Evolutionary conservation across 1,140 invertebrate species (phyloP).

Genomic region (Ephestia elutella): DNA sequence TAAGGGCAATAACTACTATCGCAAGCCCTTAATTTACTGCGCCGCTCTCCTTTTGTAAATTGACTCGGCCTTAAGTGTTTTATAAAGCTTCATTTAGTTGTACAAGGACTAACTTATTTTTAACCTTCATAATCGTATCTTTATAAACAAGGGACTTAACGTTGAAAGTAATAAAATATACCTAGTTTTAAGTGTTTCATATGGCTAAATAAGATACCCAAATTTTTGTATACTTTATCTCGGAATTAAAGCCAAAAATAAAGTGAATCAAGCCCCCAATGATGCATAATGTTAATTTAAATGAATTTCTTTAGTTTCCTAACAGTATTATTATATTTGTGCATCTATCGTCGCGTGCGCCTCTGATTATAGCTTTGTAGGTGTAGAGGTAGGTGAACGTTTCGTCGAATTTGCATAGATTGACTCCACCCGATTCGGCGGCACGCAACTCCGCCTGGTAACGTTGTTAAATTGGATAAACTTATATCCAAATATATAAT

Average conservation of each 20-base stretch:
- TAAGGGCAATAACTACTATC: constrained; percentile 66
- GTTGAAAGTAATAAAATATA: not conserved
- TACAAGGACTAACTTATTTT: not conserved
- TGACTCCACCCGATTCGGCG: constrained; percentile 51
- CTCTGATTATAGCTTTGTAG: constrained; percentile 41
- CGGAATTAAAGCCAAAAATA: too few species aligned
- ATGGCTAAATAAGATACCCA: too few species aligned
- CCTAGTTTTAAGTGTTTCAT: too few species aligned
- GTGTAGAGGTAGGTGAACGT: constrained; percentile 59
- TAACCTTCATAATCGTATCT: not conserved
- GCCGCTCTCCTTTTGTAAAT: constrained; percentile 47
- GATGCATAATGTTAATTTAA: not conserved
- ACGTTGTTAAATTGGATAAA: constrained; percentile 7
- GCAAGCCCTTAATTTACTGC: constrained; percentile 51
- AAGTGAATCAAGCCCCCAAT: too few species aligned
- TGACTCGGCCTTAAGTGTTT: constrained; percentile 31
- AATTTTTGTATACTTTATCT: too few species aligned
- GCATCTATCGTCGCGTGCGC: constrained; percentile 1
- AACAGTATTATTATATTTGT: not conserved
- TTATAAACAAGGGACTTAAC: not conserved
- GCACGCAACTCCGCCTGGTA: constrained; percentile 46
- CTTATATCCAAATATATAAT: too few species aligned
- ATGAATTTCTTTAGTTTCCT: not conserved
- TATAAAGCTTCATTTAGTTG: constrained; percentile 19
- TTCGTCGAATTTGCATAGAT: constrained; percentile 73